These are phyloP conservation scores for Ophion obscuratus DNA, from an alignment of 2,888 invertebrate species.

Conservation along the genomic window DNA sequence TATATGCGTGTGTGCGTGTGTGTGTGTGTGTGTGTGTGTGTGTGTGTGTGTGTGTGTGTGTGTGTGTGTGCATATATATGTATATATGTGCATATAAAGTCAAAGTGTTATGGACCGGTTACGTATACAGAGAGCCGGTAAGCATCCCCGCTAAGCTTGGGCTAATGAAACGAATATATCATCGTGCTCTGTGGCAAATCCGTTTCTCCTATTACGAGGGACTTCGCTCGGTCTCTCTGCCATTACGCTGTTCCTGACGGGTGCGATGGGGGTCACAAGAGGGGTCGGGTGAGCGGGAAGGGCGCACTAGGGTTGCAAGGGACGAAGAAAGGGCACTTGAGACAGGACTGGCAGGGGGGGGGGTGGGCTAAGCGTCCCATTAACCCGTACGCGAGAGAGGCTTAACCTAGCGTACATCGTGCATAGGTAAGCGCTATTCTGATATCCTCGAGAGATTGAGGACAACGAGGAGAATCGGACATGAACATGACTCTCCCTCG, in stretches of 20 bases:
- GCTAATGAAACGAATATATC: constrained; percentile 81
- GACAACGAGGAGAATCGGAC: constrained; percentile 48
- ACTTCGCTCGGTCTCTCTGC: background rate
- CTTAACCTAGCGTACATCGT: constrained; percentile 61
- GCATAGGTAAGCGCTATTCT: constrained; percentile 66
- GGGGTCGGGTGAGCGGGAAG: background rate
- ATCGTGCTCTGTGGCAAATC: constrained; percentile 76
- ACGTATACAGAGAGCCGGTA: constrained; percentile 48
- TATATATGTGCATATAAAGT: background rate
- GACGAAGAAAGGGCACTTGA: constrained; percentile 6
- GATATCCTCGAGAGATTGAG: constrained; percentile 56
- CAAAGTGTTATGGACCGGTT: constrained; percentile 24
- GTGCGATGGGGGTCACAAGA: background rate
- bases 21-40: too few species aligned
- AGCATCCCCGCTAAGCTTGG: constrained; percentile 71
- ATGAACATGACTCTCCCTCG: constrained; percentile 39
- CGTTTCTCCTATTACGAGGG: constrained; percentile 77
- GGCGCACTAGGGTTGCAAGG: background rate
- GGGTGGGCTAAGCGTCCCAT: constrained; percentile 76
- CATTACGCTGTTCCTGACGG: background rate
- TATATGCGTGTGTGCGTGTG: background rate
- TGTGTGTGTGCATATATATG: too few species aligned
- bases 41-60: too few species aligned
- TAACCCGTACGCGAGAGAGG: constrained; percentile 70
- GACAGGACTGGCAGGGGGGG: constrained; percentile 30